Evolutionary conservation across 1,140 invertebrate species (phyloP), one percentile per base, ranked within the genome.

Genomic region (Pseudomyrmex gracilis): DNA sequence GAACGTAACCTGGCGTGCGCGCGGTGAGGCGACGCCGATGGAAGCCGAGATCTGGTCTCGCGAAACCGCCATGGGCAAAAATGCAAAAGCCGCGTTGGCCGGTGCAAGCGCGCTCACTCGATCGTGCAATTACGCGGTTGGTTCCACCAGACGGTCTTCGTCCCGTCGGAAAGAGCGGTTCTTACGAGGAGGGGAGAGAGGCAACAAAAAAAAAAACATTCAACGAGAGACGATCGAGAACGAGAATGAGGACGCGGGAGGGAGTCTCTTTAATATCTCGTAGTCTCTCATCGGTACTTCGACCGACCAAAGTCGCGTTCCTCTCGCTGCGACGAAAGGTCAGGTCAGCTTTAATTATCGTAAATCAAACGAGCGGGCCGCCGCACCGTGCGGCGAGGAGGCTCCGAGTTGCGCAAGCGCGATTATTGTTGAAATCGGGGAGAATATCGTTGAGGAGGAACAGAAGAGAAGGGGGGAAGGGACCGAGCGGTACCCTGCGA

Each of bases 311-410:
- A 60, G 45, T 85, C 82, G 85, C 85, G 84, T 73, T 68, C 71
- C 63, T 73, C 84, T 80, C 60, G 85, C 84, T 82, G 87, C 90
- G 90, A 90, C 90, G 89, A 92, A 91, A 93, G 92, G 92, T 93
- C 92, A 88, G 91, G 92, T 93, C 91, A 92, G 89, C 89, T 92
- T 92, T 93, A 93, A 93, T 93, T 93, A 93, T 93, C 92, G 90
- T 93, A 93, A 93, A 93, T 93, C 92, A 93, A 92, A 93, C 88
- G 92, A 82, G 89, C 87, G 88, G 34, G 85, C 82, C 74, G 90
- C 71, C 22, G 82, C 87, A 70, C 58, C 68, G 76, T 82, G 63
- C 73, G 34, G 34, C 83, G 77, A n/a, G 57, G 83, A 90, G 88
- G 82, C 60, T n/a, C 87, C 77, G 17, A 67, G 71, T 91, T 91